Percentiles rank a stretch among this genome's conserved stretches.
These are phyloP conservation scores for Idris sp. DNA, from an alignment of 1,140 invertebrate genomes.

Conservation along the genomic window DNA sequence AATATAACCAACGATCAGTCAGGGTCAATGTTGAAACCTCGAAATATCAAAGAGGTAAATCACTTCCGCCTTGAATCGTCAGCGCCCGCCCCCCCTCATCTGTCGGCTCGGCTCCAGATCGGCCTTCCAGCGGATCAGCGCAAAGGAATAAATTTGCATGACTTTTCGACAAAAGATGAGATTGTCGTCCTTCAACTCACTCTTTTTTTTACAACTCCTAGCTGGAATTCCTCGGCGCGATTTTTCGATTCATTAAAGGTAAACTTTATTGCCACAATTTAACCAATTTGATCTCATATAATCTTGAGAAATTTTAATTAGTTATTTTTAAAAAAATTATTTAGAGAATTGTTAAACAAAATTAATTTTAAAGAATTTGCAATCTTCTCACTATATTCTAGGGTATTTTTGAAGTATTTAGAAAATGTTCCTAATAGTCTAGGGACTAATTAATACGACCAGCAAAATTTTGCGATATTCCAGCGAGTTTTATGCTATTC, in stretches of 20 bases:
- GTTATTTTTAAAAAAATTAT: background rate
- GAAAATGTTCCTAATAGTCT: no score
- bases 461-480: no score
- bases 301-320: background rate
- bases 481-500: no score
- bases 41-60: constrained; percentile 71
- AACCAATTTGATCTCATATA: constrained; percentile 4
- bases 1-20: no score
- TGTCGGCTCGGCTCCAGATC: constrained; percentile 59
- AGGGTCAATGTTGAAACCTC: constrained; percentile 46
- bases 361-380: no score
- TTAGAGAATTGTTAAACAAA: background rate
- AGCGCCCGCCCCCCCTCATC: constrained; percentile 60
- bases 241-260: constrained; percentile 49
- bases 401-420: no score
- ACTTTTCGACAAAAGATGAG: constrained; percentile 71
- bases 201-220: constrained; percentile 61
- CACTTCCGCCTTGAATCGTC: constrained; percentile 69
- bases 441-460: no score
- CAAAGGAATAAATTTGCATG: constrained; percentile 68
- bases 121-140: constrained; percentile 10
- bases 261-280: constrained; percentile 20
- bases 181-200: constrained; percentile 68
- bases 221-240: constrained; percentile 56
- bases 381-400: no score